Conservation (phyloP, 2,113 vertebrate genomes). For the Spilogale gracilis region DNA sequence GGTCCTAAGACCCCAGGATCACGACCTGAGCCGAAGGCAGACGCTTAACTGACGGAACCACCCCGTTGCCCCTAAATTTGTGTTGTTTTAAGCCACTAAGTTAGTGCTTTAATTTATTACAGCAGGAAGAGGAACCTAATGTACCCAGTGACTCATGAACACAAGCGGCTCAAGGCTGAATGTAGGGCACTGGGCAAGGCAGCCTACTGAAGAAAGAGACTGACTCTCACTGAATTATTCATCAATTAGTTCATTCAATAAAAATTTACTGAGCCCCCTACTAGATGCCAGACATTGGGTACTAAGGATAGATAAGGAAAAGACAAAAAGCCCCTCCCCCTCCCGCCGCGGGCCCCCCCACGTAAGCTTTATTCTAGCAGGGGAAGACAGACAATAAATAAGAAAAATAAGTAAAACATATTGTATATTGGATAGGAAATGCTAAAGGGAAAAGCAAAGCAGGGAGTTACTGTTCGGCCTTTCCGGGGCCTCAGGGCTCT, state of each 20-base stretch:
- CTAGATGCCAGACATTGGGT: not conserved
- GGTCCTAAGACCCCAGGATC: not conserved
- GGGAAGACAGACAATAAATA: conserved; percentile 14
- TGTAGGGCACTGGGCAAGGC: not conserved
- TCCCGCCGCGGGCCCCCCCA: fast-evolving
- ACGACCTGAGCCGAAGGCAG: not conserved
- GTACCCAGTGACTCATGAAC: not conserved
- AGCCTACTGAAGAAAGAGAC: not conserved
- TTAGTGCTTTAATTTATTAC: not conserved
- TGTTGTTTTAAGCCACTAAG: not conserved
- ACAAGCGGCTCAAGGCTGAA: not conserved
- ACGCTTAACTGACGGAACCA: not conserved
- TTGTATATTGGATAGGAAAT: not conserved
- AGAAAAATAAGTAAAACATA: not conserved
- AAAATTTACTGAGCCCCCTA: not conserved
- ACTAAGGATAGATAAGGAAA: not conserved
- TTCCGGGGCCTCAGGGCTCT: not conserved
- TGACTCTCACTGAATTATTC: conserved; percentile 27
- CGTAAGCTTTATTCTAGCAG: not conserved
- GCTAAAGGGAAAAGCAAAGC: not conserved
- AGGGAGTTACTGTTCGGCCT: not conserved
- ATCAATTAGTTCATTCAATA: conserved; percentile 40
- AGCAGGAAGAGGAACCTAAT: not conserved
- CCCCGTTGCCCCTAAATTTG: not conserved
- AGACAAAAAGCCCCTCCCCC: not conserved